Evolutionary conservation across 2,888 invertebrate genomes (phyloP).

Genomic region (Cryptus armator): DNA sequence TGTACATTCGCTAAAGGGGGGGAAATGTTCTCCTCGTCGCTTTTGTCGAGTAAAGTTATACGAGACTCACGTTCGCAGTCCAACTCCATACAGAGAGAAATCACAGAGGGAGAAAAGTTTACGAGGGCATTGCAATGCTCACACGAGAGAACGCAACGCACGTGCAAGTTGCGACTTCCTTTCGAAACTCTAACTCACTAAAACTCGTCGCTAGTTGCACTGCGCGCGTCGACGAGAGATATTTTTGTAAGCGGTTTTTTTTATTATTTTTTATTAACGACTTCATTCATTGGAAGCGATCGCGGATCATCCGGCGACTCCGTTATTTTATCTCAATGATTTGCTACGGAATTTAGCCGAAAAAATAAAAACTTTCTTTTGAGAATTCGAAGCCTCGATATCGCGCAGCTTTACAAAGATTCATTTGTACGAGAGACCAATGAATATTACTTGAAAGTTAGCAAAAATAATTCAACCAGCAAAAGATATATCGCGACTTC

Average conservation of each 20-base stretch:
- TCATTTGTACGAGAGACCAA: not conserved
- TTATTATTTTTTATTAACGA: conserved; percentile 23
- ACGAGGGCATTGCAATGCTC: conserved; percentile 43
- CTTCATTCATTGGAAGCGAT: conserved; percentile 17
- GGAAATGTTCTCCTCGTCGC: conserved; percentile 16
- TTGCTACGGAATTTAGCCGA: too few species aligned
- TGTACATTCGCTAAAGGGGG: not conserved
- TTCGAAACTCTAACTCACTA: not conserved
- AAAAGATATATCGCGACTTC: not conserved
- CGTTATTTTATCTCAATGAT: conserved; percentile 4
- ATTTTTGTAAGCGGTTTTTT: conserved; percentile 25
- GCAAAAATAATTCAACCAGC: not conserved
- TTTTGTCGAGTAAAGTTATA: conserved; percentile 46
- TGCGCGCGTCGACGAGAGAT: not conserved
- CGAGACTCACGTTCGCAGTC: conserved; percentile 9
- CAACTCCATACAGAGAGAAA: not conserved
- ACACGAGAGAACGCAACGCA: conserved; percentile 13
- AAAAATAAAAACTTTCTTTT: not conserved
- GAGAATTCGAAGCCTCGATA: not conserved
- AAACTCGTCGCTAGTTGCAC: not conserved
- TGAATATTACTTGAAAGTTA: too few species aligned
- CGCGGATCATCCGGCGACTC: too few species aligned
- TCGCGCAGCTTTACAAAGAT: not conserved
- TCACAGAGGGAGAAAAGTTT: conserved; percentile 38
- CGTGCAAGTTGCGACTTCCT: conserved; percentile 45